Base-by-base conservation (phyloP, 2,888 invertebrate genomes). In the Dichetophora obliterata region DNA sequence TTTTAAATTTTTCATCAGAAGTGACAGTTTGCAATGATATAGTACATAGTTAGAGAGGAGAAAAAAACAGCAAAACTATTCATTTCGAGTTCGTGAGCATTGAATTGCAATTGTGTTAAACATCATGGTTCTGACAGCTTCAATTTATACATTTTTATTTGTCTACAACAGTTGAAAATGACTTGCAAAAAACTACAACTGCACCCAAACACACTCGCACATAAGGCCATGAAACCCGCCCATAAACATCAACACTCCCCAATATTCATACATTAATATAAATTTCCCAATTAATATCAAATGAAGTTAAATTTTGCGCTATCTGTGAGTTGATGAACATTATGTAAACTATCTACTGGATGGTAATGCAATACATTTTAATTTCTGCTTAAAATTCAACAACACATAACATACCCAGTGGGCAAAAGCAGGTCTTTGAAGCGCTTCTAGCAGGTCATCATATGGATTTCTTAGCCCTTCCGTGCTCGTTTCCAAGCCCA, bases 221-320 rank as follows among this genome's bases (percentile, higher is more conserved):
- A 61, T 16, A 61, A 6, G 22, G 11, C 4, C 22, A 59, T 61
- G 14, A 27, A 61, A 27, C 50, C 31, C 19, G 31, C 19, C 16
- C 52, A 74, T 37, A 31, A 31, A 65, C 34, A 34, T 37, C 65
- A n/a, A 61, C 16, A 61, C n/a, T 48, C 5, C 19, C 8, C 27
- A 16, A 16, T 50, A 61, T 16, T 61, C 11, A 27, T 54, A n/a
- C 27, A 72, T 37, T 34, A 14, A 52, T 65, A 48, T 50, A 57
- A 65, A 52, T 24, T 43, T 27, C n/a, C 19, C 65, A 37, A 37
- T 61, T 66, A 75, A 43, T 54, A 75, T 61, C 22, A 19, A 66
- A 75, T 54, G 22, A 50, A 54, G 11, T n/a, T 2, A 54, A 31
- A 59, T 31, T 48, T 59, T 11, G 24, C 34, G 22, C 0, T n/a